Evolutionary conservation across 2,888 invertebrate genomes (phyloP).

Genomic region (Panopea generosa): DNA sequence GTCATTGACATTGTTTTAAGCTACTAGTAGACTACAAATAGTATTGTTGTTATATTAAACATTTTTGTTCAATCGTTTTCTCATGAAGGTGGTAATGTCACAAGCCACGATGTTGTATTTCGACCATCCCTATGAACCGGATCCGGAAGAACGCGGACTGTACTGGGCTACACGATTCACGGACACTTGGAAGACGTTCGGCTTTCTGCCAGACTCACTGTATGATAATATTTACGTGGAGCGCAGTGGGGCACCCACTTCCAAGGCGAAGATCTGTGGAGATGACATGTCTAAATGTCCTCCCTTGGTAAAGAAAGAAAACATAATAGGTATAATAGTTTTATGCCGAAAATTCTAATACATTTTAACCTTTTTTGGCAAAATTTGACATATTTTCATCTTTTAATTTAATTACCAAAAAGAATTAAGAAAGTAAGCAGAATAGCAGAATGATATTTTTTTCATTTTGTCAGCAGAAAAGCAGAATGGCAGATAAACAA

Average conservation of each 20-base stretch:
- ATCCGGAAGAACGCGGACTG: slow-evolving; percentile 80
- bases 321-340: slow-evolving; percentile 76
- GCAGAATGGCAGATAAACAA: too few relatives aligned
- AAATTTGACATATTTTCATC: not conserved
- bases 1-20: too few relatives aligned
- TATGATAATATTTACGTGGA: slow-evolving; percentile 71
- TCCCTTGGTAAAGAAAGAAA: slow-evolving; percentile 70
- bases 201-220: slow-evolving; percentile 75
- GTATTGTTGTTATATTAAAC: too few relatives aligned
- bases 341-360: too few relatives aligned
- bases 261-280: slow-evolving; percentile 67
- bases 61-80: too few relatives aligned
- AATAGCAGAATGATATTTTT: not conserved
- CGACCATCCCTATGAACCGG: slow-evolving; percentile 81
- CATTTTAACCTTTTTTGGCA: not conserved
- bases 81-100: slow-evolving; percentile 77
- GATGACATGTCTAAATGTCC: slow-evolving; percentile 67
- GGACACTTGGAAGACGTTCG: slow-evolving; percentile 76
- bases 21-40: too few relatives aligned
- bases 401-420: too few relatives aligned
- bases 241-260: slow-evolving; percentile 71
- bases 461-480: too few relatives aligned
- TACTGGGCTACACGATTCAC: slow-evolving; percentile 83
- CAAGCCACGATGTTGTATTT: slow-evolving; percentile 80
- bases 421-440: too few relatives aligned